Evolutionary conservation across 2,888 invertebrate species (phyloP), one percentile per base, ranked within the genome.

Genomic region (Synergus itoensis): DNA sequence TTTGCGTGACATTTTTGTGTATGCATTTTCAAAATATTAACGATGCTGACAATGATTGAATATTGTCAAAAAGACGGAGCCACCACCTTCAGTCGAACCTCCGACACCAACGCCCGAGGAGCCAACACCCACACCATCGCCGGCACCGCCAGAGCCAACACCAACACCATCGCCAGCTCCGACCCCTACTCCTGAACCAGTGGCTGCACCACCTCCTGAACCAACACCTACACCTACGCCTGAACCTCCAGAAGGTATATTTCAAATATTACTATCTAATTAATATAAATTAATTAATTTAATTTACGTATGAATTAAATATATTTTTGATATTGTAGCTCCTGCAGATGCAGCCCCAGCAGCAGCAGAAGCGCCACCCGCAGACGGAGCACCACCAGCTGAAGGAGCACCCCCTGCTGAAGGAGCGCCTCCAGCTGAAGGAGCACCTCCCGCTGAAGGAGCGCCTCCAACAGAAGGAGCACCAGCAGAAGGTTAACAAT

Each of bases 261-360:
- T 80, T 28, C 4, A 5, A 14, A 14, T 28, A 62, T 7, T 1
- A 14, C 5, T 41, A 67, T 67, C 18, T 41, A 36, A 40, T 41
- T 9, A n/a, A n/a, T 36, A n/a, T 65, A 14, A 40, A 16, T 65
- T 8, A 28, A 3, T 21, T 43, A 45, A 69, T n/a, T 28, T 4
- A 65, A 12, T 62, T 62, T n/a, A n/a, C 16, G 16, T 4, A 36
- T 36, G 14, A 12, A 45, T 45, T 0, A 45, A 11, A 45, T 12
- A 45, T 4, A 14, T 45, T 4, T 45, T 45, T 3, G 14, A 62
- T 21, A 36, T 81, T 87, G n/a, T 78, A 62, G 79, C 84, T 12
- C 80, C 86, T 80, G 91, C 90, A 88, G 91, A 89, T 90, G 93
- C 84, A 88, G 91, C 87, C 41, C 83, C 87, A 45, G 85, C 88